Evolutionary conservation across 2,797 vertebrate genomes (phyloP).

Genomic region (Uromys caudimaculatus): DNA sequence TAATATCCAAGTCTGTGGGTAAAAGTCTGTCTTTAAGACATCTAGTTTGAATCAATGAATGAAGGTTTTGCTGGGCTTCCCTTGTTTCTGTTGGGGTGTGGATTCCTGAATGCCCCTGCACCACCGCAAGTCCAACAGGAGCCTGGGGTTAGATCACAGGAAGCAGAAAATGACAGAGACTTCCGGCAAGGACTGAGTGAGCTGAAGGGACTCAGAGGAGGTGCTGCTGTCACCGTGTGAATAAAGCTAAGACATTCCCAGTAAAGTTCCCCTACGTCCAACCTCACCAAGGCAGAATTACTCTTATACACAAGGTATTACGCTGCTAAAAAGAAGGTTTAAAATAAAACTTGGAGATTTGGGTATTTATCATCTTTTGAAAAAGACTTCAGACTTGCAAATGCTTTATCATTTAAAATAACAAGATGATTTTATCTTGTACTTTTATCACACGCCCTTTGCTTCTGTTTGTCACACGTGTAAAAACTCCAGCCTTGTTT

Average conservation of each 20-base stretch:
- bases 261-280: no score
- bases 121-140: not conserved
- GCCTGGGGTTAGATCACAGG: not conserved
- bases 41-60: not conserved
- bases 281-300: not conserved
- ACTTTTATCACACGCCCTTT: not conserved
- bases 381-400: not conserved
- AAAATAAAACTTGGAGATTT: not conserved
- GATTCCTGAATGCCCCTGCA: not conserved
- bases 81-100: not conserved
- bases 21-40: not conserved
- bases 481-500: not conserved
- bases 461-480: not conserved
- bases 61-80: not conserved
- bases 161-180: conserved; percentile 24
- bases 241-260: fast-evolving
- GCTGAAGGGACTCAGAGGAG: fast-evolving
- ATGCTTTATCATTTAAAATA: not conserved
- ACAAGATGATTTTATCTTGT: not conserved
- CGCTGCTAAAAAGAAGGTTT: not conserved
- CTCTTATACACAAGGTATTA: no score
- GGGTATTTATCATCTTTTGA: not conserved
- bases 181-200: not conserved
- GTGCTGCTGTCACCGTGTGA: not conserved
- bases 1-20: not conserved